Conservation (phyloP, 2,888 invertebrate genomes). For the Chrysodeixis includens region DNA sequence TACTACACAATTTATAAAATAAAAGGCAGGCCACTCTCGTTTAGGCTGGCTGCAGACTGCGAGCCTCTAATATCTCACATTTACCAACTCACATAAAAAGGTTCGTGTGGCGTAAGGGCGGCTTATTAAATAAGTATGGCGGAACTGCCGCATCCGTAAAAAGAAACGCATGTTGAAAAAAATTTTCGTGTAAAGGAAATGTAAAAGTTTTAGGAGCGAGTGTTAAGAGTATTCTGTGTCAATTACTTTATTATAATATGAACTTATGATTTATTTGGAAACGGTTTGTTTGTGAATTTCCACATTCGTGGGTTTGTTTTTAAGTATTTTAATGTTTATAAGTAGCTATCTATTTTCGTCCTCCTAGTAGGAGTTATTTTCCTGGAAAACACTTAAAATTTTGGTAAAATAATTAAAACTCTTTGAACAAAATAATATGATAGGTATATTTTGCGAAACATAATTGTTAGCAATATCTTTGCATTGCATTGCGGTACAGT, state of each 20-base stretch:
- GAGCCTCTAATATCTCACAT: conserved; percentile 44
- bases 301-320: not conserved
- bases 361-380: not conserved
- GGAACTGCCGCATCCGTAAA: conserved; percentile 41
- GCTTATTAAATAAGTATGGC: conserved; percentile 53
- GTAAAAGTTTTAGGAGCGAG: conserved; percentile 34
- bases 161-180: conserved; percentile 49
- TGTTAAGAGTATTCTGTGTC: conserved; percentile 5
- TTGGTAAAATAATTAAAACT: too few relatives aligned
- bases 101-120: conserved; percentile 40
- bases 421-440: too few relatives aligned
- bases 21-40: conserved; percentile 30
- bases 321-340: not conserved
- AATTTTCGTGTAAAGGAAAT: conserved; percentile 36
- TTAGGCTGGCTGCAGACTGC: conserved; percentile 18
- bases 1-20: conserved; percentile 24
- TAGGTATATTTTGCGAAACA: too few relatives aligned
- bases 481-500: too few relatives aligned
- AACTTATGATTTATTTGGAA: not conserved
- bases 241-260: not conserved
- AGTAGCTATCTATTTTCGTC: not conserved
- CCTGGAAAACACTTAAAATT: too few relatives aligned
- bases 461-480: too few relatives aligned
- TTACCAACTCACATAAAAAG: conserved; percentile 50
- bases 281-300: not conserved